Evolutionary conservation across 2,797 vertebrate genomes (phyloP).

Genomic region (Sebastes elongatus): DNA sequence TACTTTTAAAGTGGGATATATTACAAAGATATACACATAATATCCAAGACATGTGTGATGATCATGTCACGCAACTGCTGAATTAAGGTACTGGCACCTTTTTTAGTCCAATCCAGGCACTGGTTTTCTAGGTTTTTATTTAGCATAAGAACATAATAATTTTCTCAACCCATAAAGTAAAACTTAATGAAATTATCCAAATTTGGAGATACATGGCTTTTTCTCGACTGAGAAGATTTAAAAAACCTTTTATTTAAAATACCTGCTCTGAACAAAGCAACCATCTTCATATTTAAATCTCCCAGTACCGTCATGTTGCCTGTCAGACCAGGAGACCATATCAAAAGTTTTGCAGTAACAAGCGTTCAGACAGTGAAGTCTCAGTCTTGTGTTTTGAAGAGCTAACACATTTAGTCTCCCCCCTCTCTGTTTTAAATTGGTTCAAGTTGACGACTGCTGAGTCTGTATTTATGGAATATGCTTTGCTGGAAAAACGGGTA

Average conservation of each 20-base stretch:
- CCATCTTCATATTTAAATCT: neutral
- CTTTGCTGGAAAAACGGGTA: slow-evolving; percentile 12
- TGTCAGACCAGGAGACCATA: neutral
- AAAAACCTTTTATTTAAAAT: neutral
- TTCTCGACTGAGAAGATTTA: neutral
- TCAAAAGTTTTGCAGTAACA: neutral
- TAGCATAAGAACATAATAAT: neutral
- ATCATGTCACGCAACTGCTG: too few relatives aligned
- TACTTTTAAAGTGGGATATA: too few relatives aligned
- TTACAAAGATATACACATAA: too few relatives aligned
- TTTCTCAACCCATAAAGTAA: neutral
- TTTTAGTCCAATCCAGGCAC: too few relatives aligned
- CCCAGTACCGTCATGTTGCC: neutral
- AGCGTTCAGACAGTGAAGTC: neutral
- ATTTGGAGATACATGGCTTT: neutral
- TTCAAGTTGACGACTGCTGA: neutral
- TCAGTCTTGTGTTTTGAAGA: neutral
- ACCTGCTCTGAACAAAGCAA: neutral
- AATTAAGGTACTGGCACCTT: too few relatives aligned
- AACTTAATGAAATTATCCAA: neutral
- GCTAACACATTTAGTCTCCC: neutral
- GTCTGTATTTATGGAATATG: slow-evolving; percentile 21
- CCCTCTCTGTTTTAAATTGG: neutral
- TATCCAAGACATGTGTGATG: too few relatives aligned
- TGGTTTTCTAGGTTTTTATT: neutral